Base-by-base conservation (phyloP, 2,888 invertebrate species). In the Nasonovia ribisnigri region DNA sequence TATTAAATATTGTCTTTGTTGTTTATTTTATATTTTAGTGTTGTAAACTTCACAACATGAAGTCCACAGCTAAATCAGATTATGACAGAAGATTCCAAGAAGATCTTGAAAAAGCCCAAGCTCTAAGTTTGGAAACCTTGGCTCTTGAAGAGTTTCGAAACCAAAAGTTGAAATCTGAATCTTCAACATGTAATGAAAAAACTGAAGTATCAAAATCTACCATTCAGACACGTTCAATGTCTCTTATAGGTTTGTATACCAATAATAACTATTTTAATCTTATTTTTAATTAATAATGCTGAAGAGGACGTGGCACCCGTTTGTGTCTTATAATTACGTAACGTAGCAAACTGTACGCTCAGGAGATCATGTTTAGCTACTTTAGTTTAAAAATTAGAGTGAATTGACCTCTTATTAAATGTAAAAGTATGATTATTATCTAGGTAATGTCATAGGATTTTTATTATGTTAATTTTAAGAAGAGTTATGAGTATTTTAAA, bases 61-160 rank as follows among this genome's bases (percentile, higher is more conserved):
- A 94, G 94, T 94, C 94, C 36, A 94, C 94, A 54, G 94, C 89
- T 42, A 94, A 94, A 88, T 46, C 94, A 48, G 98, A 98, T 95
- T 97, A 97, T 96, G 98, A 98, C 95, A 97, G 97, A 95, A 97
- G 98, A 96, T 98, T 97, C 95, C 97, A 98, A 96, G 98, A 98
- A 95, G 98, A 98, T 95, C 96, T 98, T 95, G 98, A 98, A 96
- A 97, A 97, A 96, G 98, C 98, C 3, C 98, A 98, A 95, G 98
- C 98, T 92, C 96, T 98, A 90, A 98, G 98, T 96, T 96, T 98
- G 95, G 98, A 98, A 96, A 98, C 98, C 95, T 96, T 98, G 95
- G 98, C 98, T 84, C 96, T 98, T 95, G 98, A 98, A 95, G 97
- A 98, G 95, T 98, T 97, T 96, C 96, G 97, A 95, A 97, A 97